Percentiles rank a stretch among this genome's conserved stretches.
Conservation (phyloP, 2,113 vertebrate species). For the Brevimyrus niger region DNA sequence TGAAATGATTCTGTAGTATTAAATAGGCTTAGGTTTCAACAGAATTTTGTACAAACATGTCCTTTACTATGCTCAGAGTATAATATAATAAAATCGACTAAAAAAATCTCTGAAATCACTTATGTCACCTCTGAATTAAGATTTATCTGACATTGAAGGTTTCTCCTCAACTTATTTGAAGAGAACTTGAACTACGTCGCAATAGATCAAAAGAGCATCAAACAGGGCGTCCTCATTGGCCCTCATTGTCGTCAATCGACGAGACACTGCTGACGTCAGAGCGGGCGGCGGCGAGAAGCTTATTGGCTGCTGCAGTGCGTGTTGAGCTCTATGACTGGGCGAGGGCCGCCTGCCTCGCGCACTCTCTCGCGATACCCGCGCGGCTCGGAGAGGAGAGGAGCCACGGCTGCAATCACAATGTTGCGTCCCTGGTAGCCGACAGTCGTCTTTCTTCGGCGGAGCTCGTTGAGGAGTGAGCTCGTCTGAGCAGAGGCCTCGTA, state of each 20-base stretch:
- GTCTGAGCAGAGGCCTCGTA: conserved; percentile 2
- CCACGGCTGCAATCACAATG: conserved; percentile 1
- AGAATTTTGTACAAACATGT: not conserved
- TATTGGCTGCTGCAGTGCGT: conserved; percentile 24
- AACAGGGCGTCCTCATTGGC: not conserved
- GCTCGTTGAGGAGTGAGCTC: not conserved
- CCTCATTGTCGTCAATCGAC: not conserved
- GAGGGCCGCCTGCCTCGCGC: conserved; percentile 19
- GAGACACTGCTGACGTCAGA: not conserved
- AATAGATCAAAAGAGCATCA: conserved; percentile 1
- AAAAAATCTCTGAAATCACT: not conserved
- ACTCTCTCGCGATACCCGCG: conserved; percentile 47
- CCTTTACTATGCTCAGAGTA: not conserved
- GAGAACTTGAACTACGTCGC: not conserved
- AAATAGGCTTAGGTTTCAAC: not conserved
- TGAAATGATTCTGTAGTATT: conserved; percentile 2
- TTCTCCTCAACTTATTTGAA: not conserved
- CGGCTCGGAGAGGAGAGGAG: not conserved
- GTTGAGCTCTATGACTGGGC: conserved; percentile 40
- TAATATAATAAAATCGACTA: not conserved
- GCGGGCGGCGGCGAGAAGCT: not conserved
- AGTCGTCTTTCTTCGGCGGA: not conserved
- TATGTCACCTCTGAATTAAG: not conserved
- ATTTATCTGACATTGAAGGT: not conserved
- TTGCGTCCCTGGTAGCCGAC: not conserved